Percentiles rank a stretch among this genome's conserved stretches.
These are phyloP conservation scores for Mola mola DNA, from an alignment of 2,113 vertebrate genomes.

Conservation along the genomic window DNA sequence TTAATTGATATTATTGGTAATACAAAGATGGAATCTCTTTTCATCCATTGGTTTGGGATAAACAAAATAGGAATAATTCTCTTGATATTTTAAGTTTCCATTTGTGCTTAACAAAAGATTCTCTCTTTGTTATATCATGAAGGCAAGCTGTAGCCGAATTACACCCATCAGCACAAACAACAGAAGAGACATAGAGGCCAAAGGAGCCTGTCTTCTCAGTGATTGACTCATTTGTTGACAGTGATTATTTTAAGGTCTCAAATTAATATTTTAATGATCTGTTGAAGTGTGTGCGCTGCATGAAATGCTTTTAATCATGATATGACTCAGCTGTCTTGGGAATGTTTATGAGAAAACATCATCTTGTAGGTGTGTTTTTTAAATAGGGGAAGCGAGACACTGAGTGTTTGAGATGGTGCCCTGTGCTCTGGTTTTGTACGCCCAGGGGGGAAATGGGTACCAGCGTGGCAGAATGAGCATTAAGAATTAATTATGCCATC, in stretches of 20 bases:
- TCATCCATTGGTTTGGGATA: no score
- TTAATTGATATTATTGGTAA: no score
- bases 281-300: constrained; percentile 31
- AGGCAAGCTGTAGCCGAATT: neutral
- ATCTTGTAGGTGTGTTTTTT: constrained; percentile 26
- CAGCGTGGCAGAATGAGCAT: constrained; percentile 64
- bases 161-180: constrained; percentile 6
- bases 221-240: constrained; percentile 24
- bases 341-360: constrained; percentile 26
- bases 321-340: constrained; percentile 13
- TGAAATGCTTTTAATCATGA: constrained; percentile 50
- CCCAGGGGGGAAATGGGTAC: constrained; percentile 22
- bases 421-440: constrained; percentile 43
- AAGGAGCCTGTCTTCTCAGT: constrained; percentile 15
- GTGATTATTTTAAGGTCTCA: constrained; percentile 22
- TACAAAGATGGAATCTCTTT: no score
- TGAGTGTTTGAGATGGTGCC: constrained; percentile 23
- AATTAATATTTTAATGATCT: constrained; percentile 42
- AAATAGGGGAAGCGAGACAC: constrained; percentile 1
- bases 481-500: constrained; percentile 78
- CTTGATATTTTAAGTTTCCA: no score
- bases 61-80: no score
- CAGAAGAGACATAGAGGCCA: neutral
- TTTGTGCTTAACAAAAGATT: neutral
- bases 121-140: neutral